Evolutionary conservation across 2,797 vertebrate species (phyloP).

Genomic region (Parotocinclus haroldoi): DNA sequence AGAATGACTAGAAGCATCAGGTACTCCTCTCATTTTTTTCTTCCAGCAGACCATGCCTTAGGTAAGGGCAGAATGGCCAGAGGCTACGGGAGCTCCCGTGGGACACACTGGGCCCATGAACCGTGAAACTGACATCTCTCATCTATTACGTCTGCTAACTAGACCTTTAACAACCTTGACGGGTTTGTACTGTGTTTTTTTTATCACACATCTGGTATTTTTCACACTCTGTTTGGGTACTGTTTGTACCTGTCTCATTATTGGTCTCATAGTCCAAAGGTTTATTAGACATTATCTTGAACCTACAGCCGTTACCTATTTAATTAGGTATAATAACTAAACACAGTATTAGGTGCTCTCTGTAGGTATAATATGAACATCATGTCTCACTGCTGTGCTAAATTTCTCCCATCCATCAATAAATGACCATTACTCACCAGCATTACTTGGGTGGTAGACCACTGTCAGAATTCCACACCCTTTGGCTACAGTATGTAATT

Average conservation of each 20-base stretch:
- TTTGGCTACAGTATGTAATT: too few relatives aligned
- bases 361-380: background rate
- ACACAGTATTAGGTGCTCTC: background rate
- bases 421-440: too few relatives aligned
- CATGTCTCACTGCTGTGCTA: too few relatives aligned
- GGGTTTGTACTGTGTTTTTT: constrained; percentile 78
- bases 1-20: constrained; percentile 99
- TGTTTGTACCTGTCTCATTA: constrained; percentile 62
- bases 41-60: constrained; percentile 93
- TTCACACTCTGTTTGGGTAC: constrained; percentile 84
- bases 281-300: too few relatives aligned
- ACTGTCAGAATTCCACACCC: too few relatives aligned
- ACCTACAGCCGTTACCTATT: background rate
- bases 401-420: too few relatives aligned
- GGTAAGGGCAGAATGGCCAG: constrained; percentile 99
- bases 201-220: constrained; percentile 62
- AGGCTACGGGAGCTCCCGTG: constrained; percentile 92
- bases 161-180: constrained; percentile 99
- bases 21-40: constrained; percentile 62
- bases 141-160: constrained; percentile 99
- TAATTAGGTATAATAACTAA: background rate
- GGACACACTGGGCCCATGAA: constrained; percentile 93
- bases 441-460: too few relatives aligned
- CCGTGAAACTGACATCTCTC: constrained; percentile 99
- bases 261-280: constrained; percentile 44